Base-by-base conservation (phyloP, 2,888 invertebrate genomes). In the Parnassius glacialis region DNA sequence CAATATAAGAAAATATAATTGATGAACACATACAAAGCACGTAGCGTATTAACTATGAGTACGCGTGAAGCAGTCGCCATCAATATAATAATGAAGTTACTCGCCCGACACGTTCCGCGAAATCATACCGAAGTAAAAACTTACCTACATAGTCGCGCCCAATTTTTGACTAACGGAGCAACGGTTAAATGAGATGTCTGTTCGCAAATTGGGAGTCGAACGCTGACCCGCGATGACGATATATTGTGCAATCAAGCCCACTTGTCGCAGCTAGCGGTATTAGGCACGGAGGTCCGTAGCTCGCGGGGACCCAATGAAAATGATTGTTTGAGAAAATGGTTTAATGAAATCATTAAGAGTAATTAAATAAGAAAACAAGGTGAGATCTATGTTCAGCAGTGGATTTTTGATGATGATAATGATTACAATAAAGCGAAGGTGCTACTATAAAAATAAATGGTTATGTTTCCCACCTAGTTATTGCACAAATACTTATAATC, bases 191-290 rank as follows among this genome's bases (percentile, higher is more conserved):
- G 62, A 62, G 58, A 51, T 42, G 52, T 54, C 50, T 34, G 45
- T 44, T 62, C 51, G 62, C 62, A 45, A 62, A 62, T 62, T 59
- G 54, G 62, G 62, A 55, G 44, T 57, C 62, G 54, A 62, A 62
- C 62, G 53, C 50, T 50, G 62, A 58, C 51, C 62, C 51, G 41
- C 57, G 43, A 50, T 62, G 62, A 62, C 62, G 54, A 58, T 42
- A 42, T 59, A 45, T 62, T 62, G 62, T 58, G 62, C 62, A 62
- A 59, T 55, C 62, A n/a, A 52, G 13, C 12, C 12, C 13, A n/a
- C 42, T 48, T 57, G 57, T 51, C 54, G 25, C 44, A 44, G 3
- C 10, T 59, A 59, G 41, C 62, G 58, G 62, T 45, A 62, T 13
- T 9, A 50, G 9, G 13, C 13, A 16, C n/a, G 50, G 25, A 34